Base-by-base conservation (phyloP, 2,797 vertebrate species). In the Lemur catta region DNA sequence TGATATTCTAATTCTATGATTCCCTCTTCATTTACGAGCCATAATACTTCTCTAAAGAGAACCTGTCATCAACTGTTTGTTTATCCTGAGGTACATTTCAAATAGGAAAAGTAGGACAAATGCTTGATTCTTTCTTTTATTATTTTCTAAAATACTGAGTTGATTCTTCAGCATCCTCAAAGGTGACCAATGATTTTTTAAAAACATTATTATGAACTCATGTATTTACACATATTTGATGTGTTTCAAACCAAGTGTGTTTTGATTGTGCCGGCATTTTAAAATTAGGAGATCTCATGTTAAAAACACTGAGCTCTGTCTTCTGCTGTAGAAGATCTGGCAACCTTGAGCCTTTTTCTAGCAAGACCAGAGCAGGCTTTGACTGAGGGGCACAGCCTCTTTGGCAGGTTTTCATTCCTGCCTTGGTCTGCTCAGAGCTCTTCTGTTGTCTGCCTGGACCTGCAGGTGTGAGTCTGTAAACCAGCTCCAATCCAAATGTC, bases 121-220 rank as follows among this genome's bases (percentile, higher is more conserved):
- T 41, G 55, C 50, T 76, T n/a, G 11, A n/a, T 90, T 61, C 46
- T 84, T 84, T 84, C 35, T 12, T 17, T 81, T 81, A 52, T 38
- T 94, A 75, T 57, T 90, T 93, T 72, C 76, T 24, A 38, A 76
- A 95, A 81, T 74, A 86, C 79, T 12, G 17, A 75, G 28, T 76
- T 86, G 65, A 67, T 89, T 90, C 2, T 12, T 93, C 87, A 65
- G 35, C 15, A 59, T 90, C 41, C 52, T 65, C 69, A 71, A 79
- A 80, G 55, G n/a, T 75, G 22, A 87, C 15, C 28, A 52, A 57
- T 35, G 14, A 63, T 59, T 65, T 79, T 72, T 35, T 38, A 17
- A 18, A 89, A 74, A 38, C 24, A 33, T 35, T 13, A 57, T 74
- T 85, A 85, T 67, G 1, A 89, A 38, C 41, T 90, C 46, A 79